Evolutionary conservation across 2,797 vertebrate genomes (phyloP).

Genomic region (Lophius americanus): DNA sequence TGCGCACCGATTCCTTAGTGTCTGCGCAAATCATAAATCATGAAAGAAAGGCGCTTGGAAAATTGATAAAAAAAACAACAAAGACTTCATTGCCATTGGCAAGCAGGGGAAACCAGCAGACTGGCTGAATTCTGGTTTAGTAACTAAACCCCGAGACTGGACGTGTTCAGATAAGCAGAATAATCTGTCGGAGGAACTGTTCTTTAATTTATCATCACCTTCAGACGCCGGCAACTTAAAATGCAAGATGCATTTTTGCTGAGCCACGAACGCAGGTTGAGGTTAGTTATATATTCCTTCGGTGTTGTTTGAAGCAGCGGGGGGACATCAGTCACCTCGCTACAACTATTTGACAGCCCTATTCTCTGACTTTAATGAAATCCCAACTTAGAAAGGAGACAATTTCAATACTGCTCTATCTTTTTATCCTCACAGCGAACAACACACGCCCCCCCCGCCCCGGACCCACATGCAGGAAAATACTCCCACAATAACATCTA

Average conservation of each 20-base stretch:
- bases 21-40: conserved; percentile 50
- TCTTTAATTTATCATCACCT: conserved; percentile 68
- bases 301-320: conserved; percentile 43
- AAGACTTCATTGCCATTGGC: conserved; percentile 31
- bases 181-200: conserved; percentile 46
- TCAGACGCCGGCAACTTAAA: conserved; percentile 55
- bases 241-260: conserved; percentile 48
- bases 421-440: conserved; percentile 39
- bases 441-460: conserved; percentile 29
- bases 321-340: conserved; percentile 70
- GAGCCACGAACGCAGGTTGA: conserved; percentile 44
- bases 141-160: conserved; percentile 53
- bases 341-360: conserved; percentile 53
- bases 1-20: conserved; percentile 6
- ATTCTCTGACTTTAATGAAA: conserved; percentile 77
- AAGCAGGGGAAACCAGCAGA: conserved; percentile 40
- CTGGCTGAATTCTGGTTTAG: conserved; percentile 63
- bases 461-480: conserved; percentile 45
- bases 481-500: conserved; percentile 64
- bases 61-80: conserved; percentile 44
- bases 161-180: conserved; percentile 63
- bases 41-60: conserved; percentile 47
- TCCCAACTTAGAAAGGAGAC: conserved; percentile 59
- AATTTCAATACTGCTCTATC: conserved; percentile 60
- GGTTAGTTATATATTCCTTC: conserved; percentile 52